A percentile compares a stretch with the other conserved stretches of the same genome.
Conservation (phyloP, 2,888 invertebrate genomes). For the Opisthograptis luteolata region DNA sequence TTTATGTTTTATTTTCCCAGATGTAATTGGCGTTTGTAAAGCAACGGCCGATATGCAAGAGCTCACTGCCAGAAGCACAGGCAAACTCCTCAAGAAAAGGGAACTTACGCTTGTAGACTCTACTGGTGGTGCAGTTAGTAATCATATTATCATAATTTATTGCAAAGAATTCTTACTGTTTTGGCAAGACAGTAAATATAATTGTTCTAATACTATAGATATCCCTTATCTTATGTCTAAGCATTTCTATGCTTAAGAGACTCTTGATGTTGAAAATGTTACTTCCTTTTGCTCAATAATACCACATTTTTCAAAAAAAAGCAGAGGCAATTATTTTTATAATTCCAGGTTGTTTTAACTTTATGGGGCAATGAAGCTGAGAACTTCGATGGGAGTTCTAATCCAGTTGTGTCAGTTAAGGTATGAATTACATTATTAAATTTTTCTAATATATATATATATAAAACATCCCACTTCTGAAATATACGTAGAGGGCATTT, state of each 20-base stretch:
- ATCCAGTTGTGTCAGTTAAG: slow-evolving; percentile 94
- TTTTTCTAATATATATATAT: too few relatives aligned
- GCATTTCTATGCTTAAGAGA: too few relatives aligned
- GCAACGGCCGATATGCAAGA: slow-evolving; percentile 87
- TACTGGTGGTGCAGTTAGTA: slow-evolving; percentile 86
- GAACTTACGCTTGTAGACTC: slow-evolving; percentile 95
- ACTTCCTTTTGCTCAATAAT: too few relatives aligned
- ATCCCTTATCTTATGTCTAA: too few relatives aligned
- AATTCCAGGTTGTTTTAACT: slow-evolving; percentile 88
- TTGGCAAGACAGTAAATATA: too few relatives aligned
- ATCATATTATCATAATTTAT: neutral
- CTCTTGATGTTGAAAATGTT: too few relatives aligned
- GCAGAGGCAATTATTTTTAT: neutral
- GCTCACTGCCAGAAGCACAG: slow-evolving; percentile 89
- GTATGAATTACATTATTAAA: slow-evolving; percentile 41
- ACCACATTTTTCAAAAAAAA: too few relatives aligned
- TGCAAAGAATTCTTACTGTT: too few relatives aligned
- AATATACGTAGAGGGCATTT: too few relatives aligned
- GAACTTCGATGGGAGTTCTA: slow-evolving; percentile 89
- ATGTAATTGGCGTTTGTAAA: slow-evolving; percentile 95
- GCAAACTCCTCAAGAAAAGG: slow-evolving; percentile 94
- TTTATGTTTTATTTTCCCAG: slow-evolving; percentile 58
- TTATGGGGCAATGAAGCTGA: slow-evolving; percentile 97
- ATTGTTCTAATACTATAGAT: too few relatives aligned
- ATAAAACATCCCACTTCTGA: too few relatives aligned